Conservation (phyloP, 2,113 vertebrate genomes). For the Misgurnus anguillicaudatus region DNA sequence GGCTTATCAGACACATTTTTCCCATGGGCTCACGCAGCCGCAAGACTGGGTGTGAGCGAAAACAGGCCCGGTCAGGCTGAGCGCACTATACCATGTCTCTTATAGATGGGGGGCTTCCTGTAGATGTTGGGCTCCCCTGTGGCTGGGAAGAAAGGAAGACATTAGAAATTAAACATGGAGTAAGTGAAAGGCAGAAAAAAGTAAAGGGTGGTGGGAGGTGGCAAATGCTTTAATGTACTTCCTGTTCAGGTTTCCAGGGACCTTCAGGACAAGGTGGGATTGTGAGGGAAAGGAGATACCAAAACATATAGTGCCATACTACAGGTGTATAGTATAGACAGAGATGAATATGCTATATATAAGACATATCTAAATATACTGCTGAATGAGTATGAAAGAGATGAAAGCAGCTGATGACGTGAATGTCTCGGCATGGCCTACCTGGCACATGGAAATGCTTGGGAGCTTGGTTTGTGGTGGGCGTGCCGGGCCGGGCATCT, state of each 20-base stretch:
- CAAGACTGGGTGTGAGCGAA: conserved; percentile 20
- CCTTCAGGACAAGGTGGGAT: conserved; percentile 20
- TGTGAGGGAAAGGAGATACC: conserved; percentile 6
- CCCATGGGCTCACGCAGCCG: conserved; percentile 36
- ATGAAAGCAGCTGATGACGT: conserved; percentile 26
- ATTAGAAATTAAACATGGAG: conserved; percentile 61
- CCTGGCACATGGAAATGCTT: conserved; percentile 99
- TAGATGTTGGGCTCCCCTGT: conserved; percentile 96
- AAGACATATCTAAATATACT: conserved; percentile 7
- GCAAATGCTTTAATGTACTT: conserved; percentile 41
- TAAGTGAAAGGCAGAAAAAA: conserved; percentile 14
- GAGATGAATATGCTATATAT: neutral
- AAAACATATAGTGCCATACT: conserved; percentile 13
- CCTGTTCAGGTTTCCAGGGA: conserved; percentile 22
- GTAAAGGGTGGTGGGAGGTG: conserved; percentile 40
- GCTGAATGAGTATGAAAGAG: conserved; percentile 20
- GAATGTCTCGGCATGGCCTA: conserved; percentile 75
- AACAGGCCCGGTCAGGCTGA: conserved; percentile 67
- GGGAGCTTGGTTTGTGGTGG: conserved; percentile 95
- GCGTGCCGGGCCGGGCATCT: conserved; percentile 91
- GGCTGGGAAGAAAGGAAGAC: conserved; percentile 80
- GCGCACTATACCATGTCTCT: conserved; percentile 89
- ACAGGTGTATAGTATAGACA: conserved; percentile 26
- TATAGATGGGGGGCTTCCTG: conserved; percentile 98
- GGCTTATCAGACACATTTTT: conserved; percentile 44